Conservation (phyloP, 2,113 vertebrate genomes). For the Leuciscus idus region DNA sequence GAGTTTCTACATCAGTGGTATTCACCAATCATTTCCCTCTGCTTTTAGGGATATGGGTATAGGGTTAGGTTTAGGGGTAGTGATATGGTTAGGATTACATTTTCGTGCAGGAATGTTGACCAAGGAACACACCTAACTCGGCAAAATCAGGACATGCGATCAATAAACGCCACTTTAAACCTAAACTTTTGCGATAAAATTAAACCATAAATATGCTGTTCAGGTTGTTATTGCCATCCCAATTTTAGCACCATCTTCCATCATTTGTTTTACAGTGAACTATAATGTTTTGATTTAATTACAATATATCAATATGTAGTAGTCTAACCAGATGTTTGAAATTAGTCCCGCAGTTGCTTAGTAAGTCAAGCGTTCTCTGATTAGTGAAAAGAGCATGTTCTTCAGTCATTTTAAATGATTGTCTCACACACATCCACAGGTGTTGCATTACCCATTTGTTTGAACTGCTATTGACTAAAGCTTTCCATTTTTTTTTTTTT, state of each 20-base stretch:
- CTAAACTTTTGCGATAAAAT: not conserved
- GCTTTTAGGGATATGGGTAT: too few species aligned
- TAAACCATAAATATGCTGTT: not conserved
- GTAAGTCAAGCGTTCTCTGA: conserved; percentile 37
- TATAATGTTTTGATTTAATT: conserved; percentile 30
- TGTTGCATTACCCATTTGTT: conserved; percentile 51
- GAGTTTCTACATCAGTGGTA: too few species aligned
- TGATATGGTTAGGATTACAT: too few species aligned
- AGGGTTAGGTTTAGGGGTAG: too few species aligned
- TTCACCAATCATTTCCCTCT: too few species aligned
- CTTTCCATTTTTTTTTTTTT: conserved; percentile 34
- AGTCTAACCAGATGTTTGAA: conserved; percentile 48
- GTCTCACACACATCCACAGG: conserved; percentile 42
- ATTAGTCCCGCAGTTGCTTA: conserved; percentile 33
- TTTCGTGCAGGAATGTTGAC: too few species aligned
- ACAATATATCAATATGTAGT: conserved; percentile 8
- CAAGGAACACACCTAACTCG: too few species aligned
- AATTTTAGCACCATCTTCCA: not conserved
- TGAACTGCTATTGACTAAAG: conserved; percentile 58
- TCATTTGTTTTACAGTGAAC: conserved; percentile 24
- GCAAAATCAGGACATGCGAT: too few species aligned
- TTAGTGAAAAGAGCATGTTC: conserved; percentile 30
- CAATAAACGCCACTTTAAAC: not conserved
- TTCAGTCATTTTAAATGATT: conserved; percentile 13
- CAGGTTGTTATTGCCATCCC: not conserved